Percentiles rank a stretch among this genome's conserved stretches.
Evolutionary conservation across 2,888 invertebrate genomes (phyloP).

Genomic region (Oscheius onirici): DNA sequence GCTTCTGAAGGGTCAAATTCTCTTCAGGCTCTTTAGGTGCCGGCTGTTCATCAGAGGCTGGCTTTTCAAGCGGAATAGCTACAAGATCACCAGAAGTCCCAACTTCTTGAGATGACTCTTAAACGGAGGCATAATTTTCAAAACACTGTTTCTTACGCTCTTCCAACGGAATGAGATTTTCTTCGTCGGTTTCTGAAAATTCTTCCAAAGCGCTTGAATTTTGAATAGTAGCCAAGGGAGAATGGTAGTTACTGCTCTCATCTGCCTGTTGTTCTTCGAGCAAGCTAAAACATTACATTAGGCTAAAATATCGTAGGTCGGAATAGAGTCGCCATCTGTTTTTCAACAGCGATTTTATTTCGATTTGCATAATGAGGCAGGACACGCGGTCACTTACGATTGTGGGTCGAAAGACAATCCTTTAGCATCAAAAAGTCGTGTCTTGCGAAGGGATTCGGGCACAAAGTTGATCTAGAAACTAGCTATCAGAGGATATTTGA

Average conservation of each 20-base stretch:
- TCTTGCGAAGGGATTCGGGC: not conserved
- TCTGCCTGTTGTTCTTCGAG: slow-evolving; percentile 1
- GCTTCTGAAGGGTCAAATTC: slow-evolving; percentile 6
- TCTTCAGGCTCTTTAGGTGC: not conserved
- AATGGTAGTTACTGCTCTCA: slow-evolving; percentile 23
- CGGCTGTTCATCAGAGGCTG: not conserved
- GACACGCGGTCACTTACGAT: slow-evolving; percentile 44
- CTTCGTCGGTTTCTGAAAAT: not conserved
- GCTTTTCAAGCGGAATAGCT: slow-evolving; percentile 4
- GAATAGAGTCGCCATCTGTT: not conserved
- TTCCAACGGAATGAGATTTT: slow-evolving; percentile 10
- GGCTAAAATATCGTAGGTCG: not conserved
- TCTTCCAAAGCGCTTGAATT: slow-evolving; percentile 9
- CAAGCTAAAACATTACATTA: slow-evolving; percentile 21
- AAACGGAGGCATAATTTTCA: not conserved
- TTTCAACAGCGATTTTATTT: not conserved
- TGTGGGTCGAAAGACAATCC: slow-evolving; percentile 68
- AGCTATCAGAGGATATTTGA: too few relatives aligned
- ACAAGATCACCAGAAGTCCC: not conserved
- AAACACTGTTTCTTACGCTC: not conserved
- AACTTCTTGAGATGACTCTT: not conserved
- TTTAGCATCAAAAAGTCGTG: slow-evolving; percentile 44
- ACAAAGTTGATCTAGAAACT: not conserved
- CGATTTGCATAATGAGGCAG: not conserved
- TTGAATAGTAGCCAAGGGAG: slow-evolving; percentile 24